These are phyloP conservation scores for Protomyctophum bolini DNA, from an alignment of 2,113 vertebrate species.

Conservation along the genomic window DNA sequence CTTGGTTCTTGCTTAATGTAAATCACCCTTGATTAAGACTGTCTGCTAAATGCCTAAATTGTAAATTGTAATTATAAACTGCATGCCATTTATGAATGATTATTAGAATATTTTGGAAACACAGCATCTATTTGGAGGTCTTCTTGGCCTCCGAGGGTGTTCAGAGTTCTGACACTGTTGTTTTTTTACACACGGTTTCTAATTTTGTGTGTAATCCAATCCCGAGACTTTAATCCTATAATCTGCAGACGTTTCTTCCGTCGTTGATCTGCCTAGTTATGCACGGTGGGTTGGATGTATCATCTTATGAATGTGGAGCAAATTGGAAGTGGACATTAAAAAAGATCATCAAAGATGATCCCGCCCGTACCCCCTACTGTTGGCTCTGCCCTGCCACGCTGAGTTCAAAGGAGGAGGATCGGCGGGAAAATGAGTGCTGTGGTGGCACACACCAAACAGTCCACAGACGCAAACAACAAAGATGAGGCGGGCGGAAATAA, in stretches of 20 bases:
- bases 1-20: no score
- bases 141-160: not conserved
- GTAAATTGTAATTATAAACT: no score
- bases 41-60: no score
- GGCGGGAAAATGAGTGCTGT: constrained; percentile 69
- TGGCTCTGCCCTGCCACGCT: constrained; percentile 54
- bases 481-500: constrained; percentile 62
- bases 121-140: constrained; percentile 8
- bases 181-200: not conserved
- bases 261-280: constrained; percentile 40
- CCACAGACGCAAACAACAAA: constrained; percentile 73
- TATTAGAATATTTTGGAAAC: not conserved
- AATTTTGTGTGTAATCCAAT: constrained; percentile 25
- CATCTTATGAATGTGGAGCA: constrained; percentile 48
- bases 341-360: constrained; percentile 68
- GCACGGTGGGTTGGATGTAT: constrained; percentile 43
- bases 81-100: no score
- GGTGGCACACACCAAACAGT: constrained; percentile 61
- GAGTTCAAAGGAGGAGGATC: constrained; percentile 69
- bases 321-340: constrained; percentile 68
- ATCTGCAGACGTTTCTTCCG: constrained; percentile 51
- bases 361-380: constrained; percentile 41
- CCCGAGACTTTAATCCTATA: constrained; percentile 27
- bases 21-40: no score
- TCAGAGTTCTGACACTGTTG: constrained; percentile 23